A percentile compares a stretch with the other conserved stretches of the same genome.
Evolutionary conservation across 2,113 vertebrate species (phyloP).

Genomic region (Sterna hirundo): DNA sequence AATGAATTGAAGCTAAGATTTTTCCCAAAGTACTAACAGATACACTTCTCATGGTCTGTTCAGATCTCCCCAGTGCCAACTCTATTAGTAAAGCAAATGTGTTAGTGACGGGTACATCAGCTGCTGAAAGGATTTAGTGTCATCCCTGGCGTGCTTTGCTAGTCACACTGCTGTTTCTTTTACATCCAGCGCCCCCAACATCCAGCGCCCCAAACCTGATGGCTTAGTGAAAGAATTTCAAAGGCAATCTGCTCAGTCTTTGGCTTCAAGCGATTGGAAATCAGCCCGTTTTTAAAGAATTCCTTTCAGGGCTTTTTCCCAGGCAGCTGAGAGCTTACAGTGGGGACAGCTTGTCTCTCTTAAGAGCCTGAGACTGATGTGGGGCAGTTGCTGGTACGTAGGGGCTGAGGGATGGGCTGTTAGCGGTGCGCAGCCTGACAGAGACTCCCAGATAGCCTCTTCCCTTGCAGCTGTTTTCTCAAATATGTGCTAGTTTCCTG

Average conservation of each 20-base stretch:
- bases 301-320: background rate
- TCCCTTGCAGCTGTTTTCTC: background rate
- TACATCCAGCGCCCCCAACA: background rate
- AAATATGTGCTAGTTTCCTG: background rate
- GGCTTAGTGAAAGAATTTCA: background rate
- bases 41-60: background rate
- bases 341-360: background rate
- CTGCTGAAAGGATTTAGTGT: background rate
- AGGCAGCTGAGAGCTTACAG: background rate
- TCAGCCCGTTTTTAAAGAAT: background rate
- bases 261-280: background rate
- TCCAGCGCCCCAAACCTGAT: background rate
- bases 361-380: background rate
- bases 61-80: background rate
- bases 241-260: background rate
- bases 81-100: background rate
- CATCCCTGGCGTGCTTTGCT: background rate
- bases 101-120: background rate
- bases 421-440: background rate
- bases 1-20: background rate
- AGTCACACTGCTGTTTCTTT: background rate
- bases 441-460: background rate
- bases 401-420: background rate
- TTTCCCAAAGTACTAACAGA: background rate
- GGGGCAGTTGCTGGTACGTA: background rate